Conservation (phyloP, 2,113 vertebrate genomes). For the Grus americana region DNA sequence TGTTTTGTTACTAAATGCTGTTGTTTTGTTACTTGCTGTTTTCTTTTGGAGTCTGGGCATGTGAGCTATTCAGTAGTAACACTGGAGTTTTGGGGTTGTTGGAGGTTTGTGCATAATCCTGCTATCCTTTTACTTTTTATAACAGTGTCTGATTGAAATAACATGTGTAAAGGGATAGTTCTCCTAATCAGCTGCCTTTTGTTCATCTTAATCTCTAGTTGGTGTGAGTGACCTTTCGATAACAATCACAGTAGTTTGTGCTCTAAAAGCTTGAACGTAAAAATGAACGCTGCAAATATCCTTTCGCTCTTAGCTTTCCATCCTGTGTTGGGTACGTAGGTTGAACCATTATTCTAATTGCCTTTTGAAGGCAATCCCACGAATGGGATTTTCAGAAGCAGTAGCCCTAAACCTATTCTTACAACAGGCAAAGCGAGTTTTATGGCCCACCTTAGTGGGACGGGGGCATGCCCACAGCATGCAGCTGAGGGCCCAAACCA, state of each 20-base stretch:
- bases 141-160: no score
- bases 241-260: neutral
- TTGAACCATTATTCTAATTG: neutral
- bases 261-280: neutral
- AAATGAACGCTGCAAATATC: neutral
- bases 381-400: neutral
- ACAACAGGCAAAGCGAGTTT: neutral
- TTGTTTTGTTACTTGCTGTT: neutral
- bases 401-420: neutral
- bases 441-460: neutral
- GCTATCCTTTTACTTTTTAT: neutral
- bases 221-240: neutral
- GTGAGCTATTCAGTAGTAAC: neutral
- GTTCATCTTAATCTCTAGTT: neutral
- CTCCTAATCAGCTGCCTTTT: neutral
- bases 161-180: neutral
- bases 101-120: neutral
- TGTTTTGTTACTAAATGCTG: neutral
- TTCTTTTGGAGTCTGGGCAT: neutral
- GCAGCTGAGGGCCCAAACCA: neutral
- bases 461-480: neutral
- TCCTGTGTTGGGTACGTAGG: neutral
- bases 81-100: neutral
- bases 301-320: neutral
- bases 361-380: neutral